These are phyloP conservation scores for Serripes groenlandicus DNA, from an alignment of 2,888 invertebrate species.

Conservation along the genomic window DNA sequence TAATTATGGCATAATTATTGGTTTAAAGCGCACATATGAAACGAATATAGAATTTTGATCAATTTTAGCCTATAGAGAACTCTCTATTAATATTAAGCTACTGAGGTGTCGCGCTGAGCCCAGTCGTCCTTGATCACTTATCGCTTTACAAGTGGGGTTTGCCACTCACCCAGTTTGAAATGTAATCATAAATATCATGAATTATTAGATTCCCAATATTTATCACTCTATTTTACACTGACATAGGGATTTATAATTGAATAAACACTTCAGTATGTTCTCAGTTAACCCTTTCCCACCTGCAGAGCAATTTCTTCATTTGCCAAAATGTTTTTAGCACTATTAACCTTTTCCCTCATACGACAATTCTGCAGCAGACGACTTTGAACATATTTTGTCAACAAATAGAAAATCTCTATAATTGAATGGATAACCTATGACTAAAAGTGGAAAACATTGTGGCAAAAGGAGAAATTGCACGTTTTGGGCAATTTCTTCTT, in stretches of 20 bases:
- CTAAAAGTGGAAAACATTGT: no score
- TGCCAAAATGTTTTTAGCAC: not conserved
- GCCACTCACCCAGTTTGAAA: constrained; percentile 11
- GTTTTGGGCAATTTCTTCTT: no score
- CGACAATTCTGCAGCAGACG: not conserved
- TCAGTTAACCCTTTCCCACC: no score
- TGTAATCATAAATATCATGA: constrained; percentile 26
- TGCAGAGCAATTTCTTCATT: not conserved
- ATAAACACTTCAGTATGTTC: constrained; percentile 12
- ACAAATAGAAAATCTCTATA: not conserved
- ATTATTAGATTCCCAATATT: constrained; percentile 18
- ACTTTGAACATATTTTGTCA: not conserved
- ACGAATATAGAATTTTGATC: constrained; percentile 9
- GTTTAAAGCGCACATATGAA: constrained; percentile 5
- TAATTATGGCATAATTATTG: constrained; percentile 16
- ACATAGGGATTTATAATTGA: constrained; percentile 20
- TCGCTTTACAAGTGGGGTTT: constrained; percentile 8
- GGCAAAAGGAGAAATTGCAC: no score
- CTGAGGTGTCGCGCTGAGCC: constrained; percentile 15
- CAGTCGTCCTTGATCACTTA: constrained; percentile 15
- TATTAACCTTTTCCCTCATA: not conserved
- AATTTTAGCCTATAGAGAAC: not conserved
- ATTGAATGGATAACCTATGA: no score
- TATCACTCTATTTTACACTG: constrained; percentile 4
- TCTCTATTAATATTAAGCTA: constrained; percentile 21